Evolutionary conservation across 2,797 vertebrate species (phyloP), one percentile per base, ranked within the genome.

Genomic region (Sciaenops ocellatus): DNA sequence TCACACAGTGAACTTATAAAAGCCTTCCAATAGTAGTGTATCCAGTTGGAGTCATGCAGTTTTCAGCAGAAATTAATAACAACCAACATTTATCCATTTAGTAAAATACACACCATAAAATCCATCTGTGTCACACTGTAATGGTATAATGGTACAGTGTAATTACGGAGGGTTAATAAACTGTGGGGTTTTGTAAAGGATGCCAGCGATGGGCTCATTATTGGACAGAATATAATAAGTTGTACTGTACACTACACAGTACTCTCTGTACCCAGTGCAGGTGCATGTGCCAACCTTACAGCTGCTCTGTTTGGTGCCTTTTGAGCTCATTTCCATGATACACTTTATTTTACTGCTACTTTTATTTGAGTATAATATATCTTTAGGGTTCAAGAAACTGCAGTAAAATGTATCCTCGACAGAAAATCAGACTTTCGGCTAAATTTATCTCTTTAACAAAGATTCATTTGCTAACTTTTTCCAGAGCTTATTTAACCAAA

Each of bases 101-200:
- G 59, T 55, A 30, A 50, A 65, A 70, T 30, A 48, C 16, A 26
- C 46, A 17, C 50, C 20, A 30, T 54, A 41, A 71, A 73, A 78
- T 85, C 28, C 54, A 44, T 84, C 67, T 56, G n/a, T 72, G 74
- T 80, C 57, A 56, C 48, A 13, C 24, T 52, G 30, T 76, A 66
- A 72, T 69, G 71, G 61, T 73, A 5, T 80, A 75, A 80, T 61
- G 65, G 65, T 65, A 12, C 44, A 10, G 56, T 69, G 51, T 83
- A 69, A 83, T 85, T 83, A 60, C 75, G 66, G 44, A 30, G 78
- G 65, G 61, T 72, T 60, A 54, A 85, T 73, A 84, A 65, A 56
- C 42, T 71, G 73, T 24, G 54, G 56, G 48, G 16, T 73, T 76
- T 78, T 61, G 65, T 74, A 59, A 38, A 62, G 65, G 55, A 52